phyloP scores from a whole-genome alignment of 2,113 vertebrate genomes.

The Oncorhynchus mykiss region DNA sequence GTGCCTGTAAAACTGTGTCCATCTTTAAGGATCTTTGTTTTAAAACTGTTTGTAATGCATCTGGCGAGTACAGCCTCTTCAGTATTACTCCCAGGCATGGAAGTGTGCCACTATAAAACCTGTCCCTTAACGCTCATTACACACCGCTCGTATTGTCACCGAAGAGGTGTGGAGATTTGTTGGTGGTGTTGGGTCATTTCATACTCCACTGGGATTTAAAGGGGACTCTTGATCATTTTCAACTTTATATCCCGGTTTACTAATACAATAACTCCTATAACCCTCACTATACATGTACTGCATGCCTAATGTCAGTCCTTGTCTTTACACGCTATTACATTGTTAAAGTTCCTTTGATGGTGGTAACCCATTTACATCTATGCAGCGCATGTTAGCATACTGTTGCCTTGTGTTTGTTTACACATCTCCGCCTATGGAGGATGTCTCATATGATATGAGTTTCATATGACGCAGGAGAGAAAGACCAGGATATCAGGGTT shows the following conservation, averaged over 20 bases:
- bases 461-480: slow-evolving; percentile 78
- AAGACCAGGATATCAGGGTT: slow-evolving; percentile 63
- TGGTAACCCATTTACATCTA: no score
- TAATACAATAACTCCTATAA: neutral
- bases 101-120: neutral
- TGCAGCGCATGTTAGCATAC: no score
- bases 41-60: no score
- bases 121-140: neutral
- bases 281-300: neutral
- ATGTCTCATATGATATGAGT: slow-evolving; percentile 40
- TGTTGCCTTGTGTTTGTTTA: neutral
- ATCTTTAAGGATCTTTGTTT: no score
- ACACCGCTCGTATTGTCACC: neutral
- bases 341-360: neutral
- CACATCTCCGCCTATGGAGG: slow-evolving; percentile 83
- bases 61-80: no score
- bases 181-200: neutral
- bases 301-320: neutral
- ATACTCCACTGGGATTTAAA: neutral
- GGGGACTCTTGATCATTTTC: neutral
- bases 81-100: no score
- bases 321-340: neutral
- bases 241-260: neutral
- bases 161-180: neutral
- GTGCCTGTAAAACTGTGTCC: no score